A percentile compares a stretch with the other conserved stretches of the same genome.
These are phyloP conservation scores for Bombus fervidus DNA, from an alignment of 1,140 invertebrate species.

Conservation along the genomic window DNA sequence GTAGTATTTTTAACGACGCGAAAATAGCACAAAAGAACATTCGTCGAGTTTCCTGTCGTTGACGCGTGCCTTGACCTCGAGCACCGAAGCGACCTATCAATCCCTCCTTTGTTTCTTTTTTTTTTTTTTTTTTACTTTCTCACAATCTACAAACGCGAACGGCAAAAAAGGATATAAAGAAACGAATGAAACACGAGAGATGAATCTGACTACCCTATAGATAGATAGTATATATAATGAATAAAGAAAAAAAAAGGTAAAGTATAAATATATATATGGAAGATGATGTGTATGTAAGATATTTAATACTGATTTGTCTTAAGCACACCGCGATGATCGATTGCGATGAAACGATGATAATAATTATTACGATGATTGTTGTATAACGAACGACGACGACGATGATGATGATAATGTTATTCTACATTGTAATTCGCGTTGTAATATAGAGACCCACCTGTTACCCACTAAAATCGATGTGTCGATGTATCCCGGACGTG, in stretches of 20 bases:
- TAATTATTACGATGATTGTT: slow-evolving; percentile 69
- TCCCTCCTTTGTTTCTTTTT: neutral
- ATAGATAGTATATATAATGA: slow-evolving; percentile 77
- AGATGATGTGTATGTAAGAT: slow-evolving; percentile 80
- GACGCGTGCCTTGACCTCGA: slow-evolving; percentile 59
- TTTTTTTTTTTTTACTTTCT: slow-evolving; percentile 50
- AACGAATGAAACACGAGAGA: slow-evolving; percentile 67
- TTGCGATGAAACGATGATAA: slow-evolving; percentile 70
- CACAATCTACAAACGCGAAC: slow-evolving; percentile 56
- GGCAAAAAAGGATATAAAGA: slow-evolving; percentile 44
- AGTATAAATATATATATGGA: slow-evolving; percentile 72
- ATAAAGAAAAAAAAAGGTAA: slow-evolving; percentile 71
- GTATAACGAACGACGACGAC: slow-evolving; percentile 65
- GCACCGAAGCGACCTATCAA: slow-evolving; percentile 38
- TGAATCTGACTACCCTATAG: slow-evolving; percentile 76
- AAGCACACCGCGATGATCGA: slow-evolving; percentile 72
- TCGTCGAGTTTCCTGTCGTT: slow-evolving; percentile 12
- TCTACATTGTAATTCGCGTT: slow-evolving; percentile 74
- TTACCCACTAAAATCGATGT: slow-evolving; percentile 78
- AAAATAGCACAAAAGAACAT: slow-evolving; percentile 4
- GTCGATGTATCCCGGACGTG: slow-evolving; percentile 77
- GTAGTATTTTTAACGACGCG: slow-evolving; percentile 3
- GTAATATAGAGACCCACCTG: slow-evolving; percentile 77
- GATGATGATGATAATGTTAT: slow-evolving; percentile 59
- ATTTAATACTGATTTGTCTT: slow-evolving; percentile 78